A percentile compares a stretch with the other conserved stretches of the same genome.
These are phyloP conservation scores for Delia radicum DNA, from an alignment of 1,140 invertebrate species.

Conservation along the genomic window DNA sequence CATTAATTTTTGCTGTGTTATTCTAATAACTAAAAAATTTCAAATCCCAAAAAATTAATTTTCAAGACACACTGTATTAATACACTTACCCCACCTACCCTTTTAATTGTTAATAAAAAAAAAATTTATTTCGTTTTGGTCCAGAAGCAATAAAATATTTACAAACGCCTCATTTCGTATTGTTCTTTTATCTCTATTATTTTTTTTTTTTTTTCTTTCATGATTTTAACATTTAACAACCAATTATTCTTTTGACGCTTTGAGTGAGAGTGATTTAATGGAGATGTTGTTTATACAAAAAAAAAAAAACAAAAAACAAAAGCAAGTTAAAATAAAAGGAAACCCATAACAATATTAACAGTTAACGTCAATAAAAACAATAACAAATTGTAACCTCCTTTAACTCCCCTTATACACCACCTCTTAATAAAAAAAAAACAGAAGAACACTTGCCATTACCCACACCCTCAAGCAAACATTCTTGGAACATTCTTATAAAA, in stretches of 20 bases:
- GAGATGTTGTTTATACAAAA: not conserved
- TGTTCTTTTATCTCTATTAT: not conserved
- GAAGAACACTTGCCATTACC: not conserved
- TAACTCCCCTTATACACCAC: not conserved
- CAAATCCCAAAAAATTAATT: too few species aligned
- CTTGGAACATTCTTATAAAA: not conserved
- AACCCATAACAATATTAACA: not conserved
- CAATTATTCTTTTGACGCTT: slow-evolving; percentile 4
- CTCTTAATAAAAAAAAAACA: not conserved
- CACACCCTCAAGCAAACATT: not conserved
- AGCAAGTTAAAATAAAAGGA: not conserved
- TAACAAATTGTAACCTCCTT: not conserved
- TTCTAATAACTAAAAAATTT: too few species aligned
- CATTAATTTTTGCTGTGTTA: too few species aligned
- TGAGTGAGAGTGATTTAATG: slow-evolving; percentile 1
- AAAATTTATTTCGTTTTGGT: not conserved
- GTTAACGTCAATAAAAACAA: not conserved
- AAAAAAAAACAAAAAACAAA: not conserved
- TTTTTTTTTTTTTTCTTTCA: not conserved
- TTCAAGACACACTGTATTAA: too few species aligned
- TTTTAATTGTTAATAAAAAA: too few species aligned
- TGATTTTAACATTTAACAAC: not conserved
- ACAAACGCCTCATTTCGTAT: not conserved
- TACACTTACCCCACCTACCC: too few species aligned
- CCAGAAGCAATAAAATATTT: not conserved